Percentiles rank a stretch among this genome's conserved stretches.
phyloP scores from a whole-genome alignment of 2,888 invertebrate genomes.

The Halictus ligatus region DNA sequence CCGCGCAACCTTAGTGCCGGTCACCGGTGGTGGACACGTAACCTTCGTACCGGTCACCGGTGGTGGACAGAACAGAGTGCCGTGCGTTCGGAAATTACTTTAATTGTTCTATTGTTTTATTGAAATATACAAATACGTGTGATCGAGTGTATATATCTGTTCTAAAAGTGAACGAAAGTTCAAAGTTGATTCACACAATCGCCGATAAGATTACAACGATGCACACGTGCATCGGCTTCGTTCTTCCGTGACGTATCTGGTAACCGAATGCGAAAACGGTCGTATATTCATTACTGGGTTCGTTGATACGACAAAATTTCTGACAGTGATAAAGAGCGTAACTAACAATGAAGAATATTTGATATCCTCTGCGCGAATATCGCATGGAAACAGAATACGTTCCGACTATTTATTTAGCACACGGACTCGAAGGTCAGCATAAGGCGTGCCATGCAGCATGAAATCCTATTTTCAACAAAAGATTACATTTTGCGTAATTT shows the following conservation, averaged over 20 bases:
- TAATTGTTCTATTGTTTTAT: conserved; percentile 6
- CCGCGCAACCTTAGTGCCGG: too few species aligned
- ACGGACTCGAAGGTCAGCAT: background rate
- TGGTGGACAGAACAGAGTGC: too few species aligned
- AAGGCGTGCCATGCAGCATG: background rate
- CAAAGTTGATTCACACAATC: conserved; percentile 68
- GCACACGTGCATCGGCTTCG: conserved; percentile 51
- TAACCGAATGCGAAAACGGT: conserved; percentile 35
- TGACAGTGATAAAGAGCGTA: background rate
- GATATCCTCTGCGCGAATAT: background rate
- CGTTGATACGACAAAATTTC: conserved; percentile 49
- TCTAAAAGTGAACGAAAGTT: conserved; percentile 59
- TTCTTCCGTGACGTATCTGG: conserved; percentile 39
- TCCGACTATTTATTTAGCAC: background rate
- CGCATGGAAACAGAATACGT: background rate
- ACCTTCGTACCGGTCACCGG: too few species aligned
- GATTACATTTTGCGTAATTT: background rate
- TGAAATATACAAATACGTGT: background rate
- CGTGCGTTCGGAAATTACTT: background rate
- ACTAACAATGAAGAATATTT: background rate
- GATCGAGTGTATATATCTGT: conserved; percentile 28
- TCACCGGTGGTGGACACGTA: too few species aligned
- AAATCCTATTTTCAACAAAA: background rate
- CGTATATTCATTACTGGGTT: conserved; percentile 41
- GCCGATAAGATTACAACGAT: conserved; percentile 63